Evolutionary conservation across 2,797 vertebrate species (phyloP).

Genomic region (Leontocebus nigricollis): DNA sequence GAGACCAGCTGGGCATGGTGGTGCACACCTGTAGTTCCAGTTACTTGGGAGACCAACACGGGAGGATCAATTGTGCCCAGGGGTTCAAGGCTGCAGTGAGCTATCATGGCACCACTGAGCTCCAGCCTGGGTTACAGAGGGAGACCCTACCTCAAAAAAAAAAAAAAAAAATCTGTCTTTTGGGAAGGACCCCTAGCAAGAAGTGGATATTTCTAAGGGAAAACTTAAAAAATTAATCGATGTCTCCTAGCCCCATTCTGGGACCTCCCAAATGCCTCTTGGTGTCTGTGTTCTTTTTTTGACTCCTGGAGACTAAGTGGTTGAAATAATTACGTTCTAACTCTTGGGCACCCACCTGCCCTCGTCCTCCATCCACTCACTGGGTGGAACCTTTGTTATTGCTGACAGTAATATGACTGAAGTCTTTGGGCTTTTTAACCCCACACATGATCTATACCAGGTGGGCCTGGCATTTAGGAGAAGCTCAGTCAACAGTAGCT

Average conservation of each 20-base stretch:
- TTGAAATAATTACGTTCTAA: background rate
- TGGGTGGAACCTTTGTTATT: background rate
- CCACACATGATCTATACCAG: background rate
- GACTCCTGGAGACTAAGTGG: background rate
- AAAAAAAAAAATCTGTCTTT: background rate
- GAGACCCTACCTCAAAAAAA: background rate
- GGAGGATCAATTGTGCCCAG: background rate
- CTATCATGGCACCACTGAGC: background rate
- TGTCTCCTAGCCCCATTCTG: background rate
- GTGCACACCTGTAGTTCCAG: background rate
- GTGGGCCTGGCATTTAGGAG: constrained; percentile 1
- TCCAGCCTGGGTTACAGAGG: background rate
- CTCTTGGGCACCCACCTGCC: background rate
- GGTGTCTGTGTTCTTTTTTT: background rate
- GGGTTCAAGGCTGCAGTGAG: background rate
- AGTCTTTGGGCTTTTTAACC: background rate
- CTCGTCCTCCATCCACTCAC: background rate
- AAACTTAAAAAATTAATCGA: background rate
- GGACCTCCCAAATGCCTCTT: background rate
- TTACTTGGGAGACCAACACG: background rate
- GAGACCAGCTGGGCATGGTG: background rate
- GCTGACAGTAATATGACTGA: background rate
- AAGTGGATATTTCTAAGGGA: background rate
- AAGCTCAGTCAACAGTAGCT: background rate
- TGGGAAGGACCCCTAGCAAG: background rate